Base-by-base conservation (phyloP, 2,888 invertebrate genomes). In the Dryadula phaetusa region DNA sequence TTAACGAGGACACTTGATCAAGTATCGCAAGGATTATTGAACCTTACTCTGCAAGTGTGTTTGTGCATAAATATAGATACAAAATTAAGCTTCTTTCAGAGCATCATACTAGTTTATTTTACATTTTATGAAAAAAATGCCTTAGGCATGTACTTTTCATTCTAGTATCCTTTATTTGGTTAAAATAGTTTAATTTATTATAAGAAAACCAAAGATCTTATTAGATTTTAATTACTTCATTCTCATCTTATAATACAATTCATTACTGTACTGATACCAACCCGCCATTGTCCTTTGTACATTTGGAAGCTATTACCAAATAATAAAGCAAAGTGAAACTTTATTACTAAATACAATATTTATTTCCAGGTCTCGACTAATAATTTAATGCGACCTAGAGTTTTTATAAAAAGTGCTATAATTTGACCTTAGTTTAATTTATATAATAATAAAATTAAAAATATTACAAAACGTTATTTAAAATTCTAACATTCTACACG, bases 341-440 rank as follows among this genome's bases (percentile, higher is more conserved):
- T 42, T 42, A 14, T 63, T 40, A 18, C 40, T 20, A 40, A 52
- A 53, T 63, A 28, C 28, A 37, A 20, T 20, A 32, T 25, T 1
- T 28, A 63, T 52, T 53, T 63, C 37, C 40, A 40, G 28, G 42
- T 42, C 61, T 61, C 22, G 18, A 42, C 53, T 32, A 32, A 18
- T 63, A 28, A 42, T 53, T 53, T 53, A 63, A 53, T 42, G 12
- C 53, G 53, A 63, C 63, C 63, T 53, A 53, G 42, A 63, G 42
- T 8, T 18, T n/a, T 22, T 14, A 53, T 32, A 53, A 52, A 34
- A 40, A 63, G 52, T 22, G 40, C 42, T n/a, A 42, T 62, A 52
- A 52, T 44, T 18, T 60, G 60, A 60, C 60, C 60, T 60, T 18
- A 18, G 44, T 32, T 46, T 60, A 32, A 44, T 60, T 46, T 28